Evolutionary conservation across 2,113 vertebrate genomes (phyloP).

Genomic region (Catharus fuscescens): DNA sequence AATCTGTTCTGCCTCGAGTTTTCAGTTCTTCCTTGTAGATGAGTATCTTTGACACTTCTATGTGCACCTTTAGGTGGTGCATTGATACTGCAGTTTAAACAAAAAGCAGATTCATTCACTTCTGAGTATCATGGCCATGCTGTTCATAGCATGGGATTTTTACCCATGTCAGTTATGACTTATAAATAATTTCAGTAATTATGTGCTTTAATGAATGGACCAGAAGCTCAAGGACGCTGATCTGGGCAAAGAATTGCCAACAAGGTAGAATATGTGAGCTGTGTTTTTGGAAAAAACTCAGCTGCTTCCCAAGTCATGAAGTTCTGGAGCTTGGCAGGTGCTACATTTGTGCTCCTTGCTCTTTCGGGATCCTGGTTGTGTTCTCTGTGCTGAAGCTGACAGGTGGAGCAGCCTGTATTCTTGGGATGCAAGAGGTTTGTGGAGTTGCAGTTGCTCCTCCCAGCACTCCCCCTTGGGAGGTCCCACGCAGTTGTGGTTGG

Average conservation of each 20-base stretch:
- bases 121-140: fast-evolving
- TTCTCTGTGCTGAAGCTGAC: background rate
- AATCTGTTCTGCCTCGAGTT: background rate
- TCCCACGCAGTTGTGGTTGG: background rate
- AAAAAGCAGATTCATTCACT: background rate
- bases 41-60: background rate
- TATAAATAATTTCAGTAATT: fast-evolving
- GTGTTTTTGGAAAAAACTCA: background rate
- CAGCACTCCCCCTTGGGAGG: background rate
- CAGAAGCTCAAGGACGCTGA: background rate
- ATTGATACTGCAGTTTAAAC: background rate
- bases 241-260: background rate
- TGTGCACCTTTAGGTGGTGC: background rate
- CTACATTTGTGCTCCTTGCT: background rate
- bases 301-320: background rate
- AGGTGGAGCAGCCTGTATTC: background rate
- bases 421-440: background rate
- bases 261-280: background rate
- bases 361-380: background rate
- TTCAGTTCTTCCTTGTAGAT: background rate
- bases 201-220: background rate
- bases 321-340: background rate
- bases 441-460: background rate
- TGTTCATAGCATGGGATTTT: background rate
- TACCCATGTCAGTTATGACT: background rate